Percentiles rank a stretch among this genome's conserved stretches.
These are phyloP conservation scores for Spodoptera frugiperda DNA, from an alignment of 1,140 invertebrate genomes.

Conservation along the genomic window DNA sequence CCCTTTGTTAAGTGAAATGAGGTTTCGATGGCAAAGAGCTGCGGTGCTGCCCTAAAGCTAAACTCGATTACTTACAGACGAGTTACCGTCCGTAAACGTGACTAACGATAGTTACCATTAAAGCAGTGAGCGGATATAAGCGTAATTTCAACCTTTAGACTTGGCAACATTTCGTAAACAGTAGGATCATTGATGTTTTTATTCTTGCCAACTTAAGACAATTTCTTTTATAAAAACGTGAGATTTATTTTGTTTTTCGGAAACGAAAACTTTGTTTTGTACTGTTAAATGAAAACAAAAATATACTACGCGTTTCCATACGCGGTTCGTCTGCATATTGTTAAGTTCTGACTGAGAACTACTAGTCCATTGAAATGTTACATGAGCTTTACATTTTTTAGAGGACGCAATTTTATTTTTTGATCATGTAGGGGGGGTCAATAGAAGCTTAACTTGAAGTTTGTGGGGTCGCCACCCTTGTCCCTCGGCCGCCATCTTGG, in stretches of 20 bases:
- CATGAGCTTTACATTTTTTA: too few relatives aligned
- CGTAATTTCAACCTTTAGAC: slow-evolving; percentile 60
- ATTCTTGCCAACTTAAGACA: not conserved
- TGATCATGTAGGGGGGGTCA: too few relatives aligned
- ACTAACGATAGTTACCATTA: slow-evolving; percentile 57
- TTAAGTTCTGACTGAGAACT: not conserved
- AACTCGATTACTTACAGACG: slow-evolving; percentile 15
- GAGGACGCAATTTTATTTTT: too few relatives aligned
- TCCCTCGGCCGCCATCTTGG: too few relatives aligned
- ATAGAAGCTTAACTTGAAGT: too few relatives aligned
- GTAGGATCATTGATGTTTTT: slow-evolving; percentile 55
- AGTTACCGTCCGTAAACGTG: slow-evolving; percentile 61
- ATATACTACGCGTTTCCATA: not conserved
- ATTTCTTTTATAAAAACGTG: not conserved
- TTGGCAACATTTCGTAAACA: slow-evolving; percentile 61
- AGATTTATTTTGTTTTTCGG: not conserved
- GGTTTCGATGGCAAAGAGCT: too few relatives aligned
- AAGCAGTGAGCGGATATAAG: slow-evolving; percentile 52
- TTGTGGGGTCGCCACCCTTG: too few relatives aligned
- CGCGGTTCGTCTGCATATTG: not conserved
- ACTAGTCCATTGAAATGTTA: too few relatives aligned
- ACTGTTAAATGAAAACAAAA: not conserved
- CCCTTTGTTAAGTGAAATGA: too few relatives aligned
- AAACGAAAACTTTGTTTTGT: too few relatives aligned
- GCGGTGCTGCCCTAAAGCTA: too few relatives aligned